Base-by-base conservation (phyloP, 2,888 invertebrate genomes). In the Apamea anceps region DNA sequence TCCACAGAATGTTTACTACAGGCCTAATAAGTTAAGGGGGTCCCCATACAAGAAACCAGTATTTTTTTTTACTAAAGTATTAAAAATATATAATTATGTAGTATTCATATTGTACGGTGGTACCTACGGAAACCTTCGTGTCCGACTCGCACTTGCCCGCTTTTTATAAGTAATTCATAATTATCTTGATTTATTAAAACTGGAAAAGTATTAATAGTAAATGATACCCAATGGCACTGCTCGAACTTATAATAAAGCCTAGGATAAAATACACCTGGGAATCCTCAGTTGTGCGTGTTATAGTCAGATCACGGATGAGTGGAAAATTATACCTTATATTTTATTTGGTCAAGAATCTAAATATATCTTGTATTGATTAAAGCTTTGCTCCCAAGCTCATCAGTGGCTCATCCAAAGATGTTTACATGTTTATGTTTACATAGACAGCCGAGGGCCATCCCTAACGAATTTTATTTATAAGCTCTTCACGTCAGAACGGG, bases 391-490 rank as follows among this genome's bases (percentile, higher is more conserved):
- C 15, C 42, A 78, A 15, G 45, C 67, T 62, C 72, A 72, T 79
- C 70, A 73, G 32, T 60, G 60, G 13, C 65, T 28, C 57, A 84
- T 84, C 87, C 82, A 82, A 85, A 84, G 83, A 75, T 81, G 81
- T 85, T 85, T 87, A 88, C 82, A 83, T 80, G n/a, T n/a, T n/a
- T n/a, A 75, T 81, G 81, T 85, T 85, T 87, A 88, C 82, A 83
- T 80, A 87, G 79, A 80, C 71, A 85, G 77, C 81, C 76, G 72
- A 89, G 87, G 80, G 89, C 83, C 90, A 90, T 86, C 90, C 89
- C 90, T 93, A 92, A 92, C 91, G 91, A 93, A 90, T 90, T 90
- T 92, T 92, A 93, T 94, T 94, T 92, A 93, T 92, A 94, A 91
- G 91, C 93, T 89, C 90, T 92, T 85, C 91, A 92, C 91, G 91